These are phyloP conservation scores for Chaenogobius annularis DNA, from an alignment of 2,113 vertebrate species.

Conservation along the genomic window DNA sequence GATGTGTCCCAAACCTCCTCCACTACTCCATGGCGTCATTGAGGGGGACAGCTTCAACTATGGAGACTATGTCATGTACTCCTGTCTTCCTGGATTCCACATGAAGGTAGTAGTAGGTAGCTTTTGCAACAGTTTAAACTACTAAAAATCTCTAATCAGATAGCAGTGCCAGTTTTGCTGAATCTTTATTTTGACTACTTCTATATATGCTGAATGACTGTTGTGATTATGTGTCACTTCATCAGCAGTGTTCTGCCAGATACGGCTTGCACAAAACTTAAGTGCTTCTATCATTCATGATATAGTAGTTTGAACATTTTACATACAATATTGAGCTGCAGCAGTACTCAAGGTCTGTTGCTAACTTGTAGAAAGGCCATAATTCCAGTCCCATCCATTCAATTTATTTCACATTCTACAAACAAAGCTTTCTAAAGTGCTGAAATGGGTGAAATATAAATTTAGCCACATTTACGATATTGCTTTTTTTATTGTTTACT, in stretches of 20 bases:
- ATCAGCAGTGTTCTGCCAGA: too few species aligned
- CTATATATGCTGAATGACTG: too few species aligned
- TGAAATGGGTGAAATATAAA: not conserved
- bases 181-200: not conserved
- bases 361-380: not conserved
- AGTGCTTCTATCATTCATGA: too few species aligned
- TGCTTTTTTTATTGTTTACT: not conserved
- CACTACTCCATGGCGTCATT: constrained; percentile 79
- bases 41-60: constrained; percentile 82
- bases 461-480: not conserved
- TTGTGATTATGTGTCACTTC: too few species aligned
- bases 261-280: too few species aligned
- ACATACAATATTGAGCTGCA: not conserved
- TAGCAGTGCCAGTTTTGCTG: not conserved
- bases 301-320: too few species aligned
- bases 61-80: constrained; percentile 80
- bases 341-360: not conserved
- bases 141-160: not conserved
- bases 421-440: not conserved
- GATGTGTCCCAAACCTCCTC: constrained; percentile 82
- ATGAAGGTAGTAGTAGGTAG: constrained; percentile 79
- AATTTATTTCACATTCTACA: not conserved
- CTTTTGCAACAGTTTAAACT: not conserved
- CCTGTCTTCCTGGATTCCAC: constrained; percentile 87
- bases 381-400: not conserved